Percentiles rank a stretch among this genome's conserved stretches.
Conservation (phyloP, 2,113 vertebrate genomes). For the Elgaria multicarinata region DNA sequence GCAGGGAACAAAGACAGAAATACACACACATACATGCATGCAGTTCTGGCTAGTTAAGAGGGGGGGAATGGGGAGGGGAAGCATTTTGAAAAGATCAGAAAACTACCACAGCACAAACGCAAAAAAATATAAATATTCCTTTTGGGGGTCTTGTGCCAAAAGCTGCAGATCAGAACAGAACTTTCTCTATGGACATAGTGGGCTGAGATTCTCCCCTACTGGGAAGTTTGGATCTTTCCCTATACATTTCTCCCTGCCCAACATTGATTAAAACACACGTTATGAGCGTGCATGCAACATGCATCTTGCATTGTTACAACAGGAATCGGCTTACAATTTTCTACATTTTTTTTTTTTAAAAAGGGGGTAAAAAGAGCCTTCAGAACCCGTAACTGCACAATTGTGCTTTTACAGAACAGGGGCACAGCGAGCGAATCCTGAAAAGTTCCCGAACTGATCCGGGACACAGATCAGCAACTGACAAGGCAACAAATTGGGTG, state of each 20-base stretch:
- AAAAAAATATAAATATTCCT: accelerated
- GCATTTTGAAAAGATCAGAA: background rate
- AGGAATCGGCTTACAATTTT: background rate
- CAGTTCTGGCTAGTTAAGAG: no score
- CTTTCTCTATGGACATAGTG: background rate
- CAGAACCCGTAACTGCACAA: background rate
- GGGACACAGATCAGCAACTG: background rate
- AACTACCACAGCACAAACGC: background rate
- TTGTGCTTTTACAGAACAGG: background rate
- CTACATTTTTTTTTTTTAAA: no score
- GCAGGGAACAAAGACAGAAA: no score
- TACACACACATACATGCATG: background rate
- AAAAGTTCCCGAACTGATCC: background rate
- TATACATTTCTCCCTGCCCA: background rate
- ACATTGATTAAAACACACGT: background rate
- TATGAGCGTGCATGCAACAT: no score
- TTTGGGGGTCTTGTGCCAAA: background rate
- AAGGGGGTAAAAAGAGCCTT: no score
- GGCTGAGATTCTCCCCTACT: background rate
- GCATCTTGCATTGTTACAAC: background rate
- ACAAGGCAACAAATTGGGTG: background rate
- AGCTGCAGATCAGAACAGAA: background rate
- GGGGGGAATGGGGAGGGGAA: no score
- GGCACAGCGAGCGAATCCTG: background rate
- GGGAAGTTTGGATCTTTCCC: background rate